These are phyloP conservation scores for Urophycis tenuis DNA, from an alignment of 2,797 vertebrate genomes.

Conservation along the genomic window DNA sequence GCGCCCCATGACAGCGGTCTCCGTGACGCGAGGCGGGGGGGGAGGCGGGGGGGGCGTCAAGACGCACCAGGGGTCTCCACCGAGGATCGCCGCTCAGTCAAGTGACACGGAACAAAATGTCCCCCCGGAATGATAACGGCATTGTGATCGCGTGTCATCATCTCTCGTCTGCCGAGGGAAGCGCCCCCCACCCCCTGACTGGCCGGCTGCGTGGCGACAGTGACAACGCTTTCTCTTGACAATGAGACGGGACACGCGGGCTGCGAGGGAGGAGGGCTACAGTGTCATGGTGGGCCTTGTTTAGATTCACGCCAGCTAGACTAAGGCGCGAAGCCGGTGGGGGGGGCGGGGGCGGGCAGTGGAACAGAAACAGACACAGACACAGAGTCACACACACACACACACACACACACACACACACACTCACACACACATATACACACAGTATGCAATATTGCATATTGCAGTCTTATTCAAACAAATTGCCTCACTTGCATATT, in stretches of 20 bases:
- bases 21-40: background rate
- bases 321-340: background rate
- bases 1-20: background rate
- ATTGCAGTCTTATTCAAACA: background rate
- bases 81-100: background rate
- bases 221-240: too few relatives aligned
- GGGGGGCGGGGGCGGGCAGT: too few relatives aligned
- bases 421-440: background rate
- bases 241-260: too few relatives aligned
- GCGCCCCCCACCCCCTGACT: too few relatives aligned
- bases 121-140: background rate
- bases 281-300: background rate
- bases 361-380: background rate
- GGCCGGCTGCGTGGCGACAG: too few relatives aligned
- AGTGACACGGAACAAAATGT: background rate
- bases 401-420: background rate
- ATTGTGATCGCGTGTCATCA: too few relatives aligned
- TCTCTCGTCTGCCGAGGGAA: too few relatives aligned
- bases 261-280: background rate
- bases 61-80: background rate
- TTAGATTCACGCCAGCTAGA: background rate
- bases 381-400: background rate
- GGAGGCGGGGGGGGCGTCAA: background rate
- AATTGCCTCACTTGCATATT: background rate
- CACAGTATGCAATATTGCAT: background rate